Percentiles rank a stretch among this genome's conserved stretches.
Conservation (phyloP, 2,113 vertebrate species). For the Coptodon rendalli region DNA sequence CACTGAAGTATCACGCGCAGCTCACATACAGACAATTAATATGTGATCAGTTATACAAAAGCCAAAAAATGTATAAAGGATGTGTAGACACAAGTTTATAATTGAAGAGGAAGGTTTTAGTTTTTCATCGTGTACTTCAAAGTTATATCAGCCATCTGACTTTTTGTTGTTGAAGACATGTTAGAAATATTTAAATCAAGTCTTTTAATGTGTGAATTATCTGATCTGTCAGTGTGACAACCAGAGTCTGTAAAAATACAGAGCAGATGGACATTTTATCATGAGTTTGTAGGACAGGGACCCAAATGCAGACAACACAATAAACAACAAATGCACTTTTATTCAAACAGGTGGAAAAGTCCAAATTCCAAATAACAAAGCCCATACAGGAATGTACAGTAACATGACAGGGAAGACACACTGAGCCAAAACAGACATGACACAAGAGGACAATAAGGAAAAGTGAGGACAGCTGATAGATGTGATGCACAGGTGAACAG, state of each 20-base stretch:
- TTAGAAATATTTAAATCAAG: neutral
- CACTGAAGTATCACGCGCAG: neutral
- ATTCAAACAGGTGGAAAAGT: neutral
- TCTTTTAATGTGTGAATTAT: neutral
- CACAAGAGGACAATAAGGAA: neutral
- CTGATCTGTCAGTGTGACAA: neutral
- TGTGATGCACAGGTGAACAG: neutral
- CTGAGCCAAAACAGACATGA: neutral
- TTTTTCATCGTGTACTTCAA: neutral
- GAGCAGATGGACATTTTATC: neutral
- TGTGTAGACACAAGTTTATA: neutral
- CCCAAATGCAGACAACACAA: neutral
- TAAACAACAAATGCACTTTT: neutral
- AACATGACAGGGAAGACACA: neutral
- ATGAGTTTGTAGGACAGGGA: neutral
- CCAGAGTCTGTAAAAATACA: neutral
- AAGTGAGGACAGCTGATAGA: neutral
- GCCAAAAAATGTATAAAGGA: neutral
- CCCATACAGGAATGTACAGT: neutral
- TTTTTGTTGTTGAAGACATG: neutral
- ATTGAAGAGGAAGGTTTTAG: neutral
- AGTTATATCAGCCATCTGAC: neutral
- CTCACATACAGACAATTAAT: neutral
- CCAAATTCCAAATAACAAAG: neutral
- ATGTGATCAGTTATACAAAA: neutral